A percentile compares a stretch with the other conserved stretches of the same genome.
These are phyloP conservation scores for Brachypodius melanocephalos DNA, from an alignment of 2,113 vertebrate genomes.

Conservation along the genomic window DNA sequence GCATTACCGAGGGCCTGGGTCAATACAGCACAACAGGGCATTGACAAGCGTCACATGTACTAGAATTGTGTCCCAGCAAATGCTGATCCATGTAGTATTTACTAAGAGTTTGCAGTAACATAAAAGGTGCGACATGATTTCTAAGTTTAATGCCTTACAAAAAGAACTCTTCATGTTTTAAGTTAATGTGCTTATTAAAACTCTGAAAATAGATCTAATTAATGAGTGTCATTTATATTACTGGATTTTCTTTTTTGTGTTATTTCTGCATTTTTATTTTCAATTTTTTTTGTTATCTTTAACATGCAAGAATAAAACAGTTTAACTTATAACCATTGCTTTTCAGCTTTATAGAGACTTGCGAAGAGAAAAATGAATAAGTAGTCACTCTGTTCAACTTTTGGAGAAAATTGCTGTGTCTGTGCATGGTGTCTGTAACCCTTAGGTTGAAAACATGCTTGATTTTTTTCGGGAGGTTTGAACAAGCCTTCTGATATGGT, in stretches of 20 bases:
- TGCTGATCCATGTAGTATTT: background rate
- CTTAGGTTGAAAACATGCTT: background rate
- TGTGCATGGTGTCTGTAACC: background rate
- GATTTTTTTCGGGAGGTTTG: background rate
- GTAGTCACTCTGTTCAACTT: background rate
- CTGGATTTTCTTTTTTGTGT: background rate
- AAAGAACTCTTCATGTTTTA: background rate
- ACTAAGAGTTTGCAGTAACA: background rate
- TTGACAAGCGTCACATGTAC: background rate
- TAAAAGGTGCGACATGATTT: background rate
- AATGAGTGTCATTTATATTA: background rate
- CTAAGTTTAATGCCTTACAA: background rate
- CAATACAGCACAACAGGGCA: rapidly evolving
- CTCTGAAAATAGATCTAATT: background rate
- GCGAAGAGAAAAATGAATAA: background rate
- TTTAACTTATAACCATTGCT: background rate
- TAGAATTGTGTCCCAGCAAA: background rate
- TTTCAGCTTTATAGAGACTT: background rate
- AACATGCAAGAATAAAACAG: background rate
- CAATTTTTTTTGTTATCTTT: background rate
- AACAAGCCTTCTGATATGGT: background rate
- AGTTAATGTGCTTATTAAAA: background rate
- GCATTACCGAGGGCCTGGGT: background rate
- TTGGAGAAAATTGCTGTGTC: background rate
- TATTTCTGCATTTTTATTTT: background rate